A percentile compares a stretch with the other conserved stretches of the same genome.
phyloP scores from a whole-genome alignment of 2,888 invertebrate genomes.

The Chalcis sispes region DNA sequence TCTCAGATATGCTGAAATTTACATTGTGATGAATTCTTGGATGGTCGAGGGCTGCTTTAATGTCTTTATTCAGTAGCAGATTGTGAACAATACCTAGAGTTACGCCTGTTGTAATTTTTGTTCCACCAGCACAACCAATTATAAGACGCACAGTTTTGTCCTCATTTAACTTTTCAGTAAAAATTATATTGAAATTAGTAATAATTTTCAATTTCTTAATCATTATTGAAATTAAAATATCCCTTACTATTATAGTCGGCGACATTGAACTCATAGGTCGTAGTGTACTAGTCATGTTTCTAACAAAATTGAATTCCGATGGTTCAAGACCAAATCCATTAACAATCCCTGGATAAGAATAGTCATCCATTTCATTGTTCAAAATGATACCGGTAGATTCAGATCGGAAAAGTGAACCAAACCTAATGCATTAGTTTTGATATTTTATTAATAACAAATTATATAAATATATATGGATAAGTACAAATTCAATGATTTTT shows the following conservation, averaged over 20 bases:
- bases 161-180: slow-evolving; percentile 19
- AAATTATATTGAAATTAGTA: neutral
- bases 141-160: slow-evolving; percentile 75
- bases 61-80: slow-evolving; percentile 7
- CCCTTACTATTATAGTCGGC: slow-evolving; percentile 78
- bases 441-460: neutral
- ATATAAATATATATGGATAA: neutral
- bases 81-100: slow-evolving; percentile 63
- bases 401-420: neutral
- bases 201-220: neutral
- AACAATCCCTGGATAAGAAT: slow-evolving; percentile 82
- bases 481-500: too few species aligned
- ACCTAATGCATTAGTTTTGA: neutral
- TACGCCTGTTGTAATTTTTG: slow-evolving; percentile 91
- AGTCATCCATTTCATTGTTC: slow-evolving; percentile 91
- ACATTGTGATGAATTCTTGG: slow-evolving; percentile 44
- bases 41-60: slow-evolving; percentile 20
- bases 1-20: neutral
- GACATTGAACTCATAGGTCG: slow-evolving; percentile 94
- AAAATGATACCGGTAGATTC: slow-evolving; percentile 8
- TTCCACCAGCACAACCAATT: slow-evolving; percentile 92
- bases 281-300: slow-evolving; percentile 80
- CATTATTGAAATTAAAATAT: neutral
- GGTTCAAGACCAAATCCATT: slow-evolving; percentile 87
- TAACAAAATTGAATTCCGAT: slow-evolving; percentile 89